Percentiles rank a stretch among this genome's conserved stretches.
These are phyloP conservation scores for Prietella phreatophila DNA, from an alignment of 2,113 vertebrate genomes.

Conservation along the genomic window DNA sequence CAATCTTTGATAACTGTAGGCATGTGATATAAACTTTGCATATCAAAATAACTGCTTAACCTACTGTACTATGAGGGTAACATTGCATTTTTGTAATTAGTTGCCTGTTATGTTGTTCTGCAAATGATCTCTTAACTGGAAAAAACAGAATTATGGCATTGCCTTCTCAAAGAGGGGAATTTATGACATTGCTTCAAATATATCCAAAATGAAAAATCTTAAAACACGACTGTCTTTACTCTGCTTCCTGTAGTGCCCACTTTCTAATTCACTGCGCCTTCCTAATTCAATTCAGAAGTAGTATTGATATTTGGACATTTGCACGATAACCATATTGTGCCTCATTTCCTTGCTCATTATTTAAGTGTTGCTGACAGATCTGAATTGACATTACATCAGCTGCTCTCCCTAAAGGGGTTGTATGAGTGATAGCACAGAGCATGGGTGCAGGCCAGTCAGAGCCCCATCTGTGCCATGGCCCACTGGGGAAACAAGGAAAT, in stretches of 20 bases:
- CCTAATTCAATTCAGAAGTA: neutral
- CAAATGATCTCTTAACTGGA: neutral
- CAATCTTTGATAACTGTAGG: neutral
- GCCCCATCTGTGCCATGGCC: constrained; percentile 33
- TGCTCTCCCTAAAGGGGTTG: constrained; percentile 22
- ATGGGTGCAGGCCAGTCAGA: constrained; percentile 4
- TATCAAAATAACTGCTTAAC: neutral
- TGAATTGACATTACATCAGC: constrained; percentile 36
- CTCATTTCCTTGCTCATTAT: constrained; percentile 15
- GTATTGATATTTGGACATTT: neutral
- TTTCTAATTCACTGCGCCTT: neutral
- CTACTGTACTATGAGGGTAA: neutral
- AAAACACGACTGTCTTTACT: neutral
- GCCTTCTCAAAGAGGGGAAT: neutral
- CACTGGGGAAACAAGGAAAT: constrained; percentile 39
- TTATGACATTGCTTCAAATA: neutral
- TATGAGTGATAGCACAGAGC: constrained; percentile 7
- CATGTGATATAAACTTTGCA: neutral
- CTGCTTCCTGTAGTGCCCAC: neutral
- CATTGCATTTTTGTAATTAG: neutral
- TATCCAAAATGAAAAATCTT: neutral
- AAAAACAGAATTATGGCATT: neutral
- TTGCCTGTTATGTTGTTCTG: neutral
- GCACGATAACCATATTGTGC: neutral
- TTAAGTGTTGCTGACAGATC: constrained; percentile 23